phyloP scores from a whole-genome alignment of 1,140 invertebrate genomes.

The Lepidostoma basale region DNA sequence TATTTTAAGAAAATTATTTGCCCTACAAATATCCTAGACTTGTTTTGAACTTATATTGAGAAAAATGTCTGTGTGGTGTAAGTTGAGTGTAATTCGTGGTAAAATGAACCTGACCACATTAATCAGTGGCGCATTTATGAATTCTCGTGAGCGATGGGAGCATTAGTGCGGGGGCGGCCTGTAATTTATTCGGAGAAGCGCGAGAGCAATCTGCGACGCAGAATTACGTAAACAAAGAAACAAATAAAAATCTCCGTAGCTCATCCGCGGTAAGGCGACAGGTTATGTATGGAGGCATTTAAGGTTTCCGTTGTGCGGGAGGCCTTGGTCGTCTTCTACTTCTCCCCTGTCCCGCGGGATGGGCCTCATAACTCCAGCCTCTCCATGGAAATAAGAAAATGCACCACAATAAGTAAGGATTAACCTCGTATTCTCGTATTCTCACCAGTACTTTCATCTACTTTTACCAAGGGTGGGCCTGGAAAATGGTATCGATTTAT shows the following conservation, averaged over 20 bases:
- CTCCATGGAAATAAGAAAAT: slow-evolving; percentile 13
- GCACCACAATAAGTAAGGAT: slow-evolving; percentile 15
- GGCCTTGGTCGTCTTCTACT: slow-evolving; percentile 4
- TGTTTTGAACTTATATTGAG: too few relatives aligned
- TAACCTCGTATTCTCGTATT: too few relatives aligned
- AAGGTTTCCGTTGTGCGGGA: slow-evolving; percentile 18
- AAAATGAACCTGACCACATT: neutral
- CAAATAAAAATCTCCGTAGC: slow-evolving; percentile 16
- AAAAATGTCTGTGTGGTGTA: too few relatives aligned
- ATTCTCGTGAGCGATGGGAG: neutral
- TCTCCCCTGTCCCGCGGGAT: slow-evolving; percentile 14
- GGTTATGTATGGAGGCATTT: slow-evolving; percentile 19
- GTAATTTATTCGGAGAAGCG: too few relatives aligned
- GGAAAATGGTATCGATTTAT: too few relatives aligned
- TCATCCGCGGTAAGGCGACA: slow-evolving; percentile 8
- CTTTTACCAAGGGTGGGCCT: too few relatives aligned
- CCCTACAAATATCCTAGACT: too few relatives aligned
- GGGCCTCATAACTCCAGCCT: slow-evolving; percentile 34
- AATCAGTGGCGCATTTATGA: neutral
- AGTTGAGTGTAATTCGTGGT: too few relatives aligned
- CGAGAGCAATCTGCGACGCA: neutral
- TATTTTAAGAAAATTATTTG: too few relatives aligned
- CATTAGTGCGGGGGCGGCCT: too few relatives aligned
- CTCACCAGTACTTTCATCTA: too few relatives aligned
- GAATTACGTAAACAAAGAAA: neutral